Evolutionary conservation across 2,888 invertebrate species (phyloP).

Genomic region (Mimumesa dahlbomi): DNA sequence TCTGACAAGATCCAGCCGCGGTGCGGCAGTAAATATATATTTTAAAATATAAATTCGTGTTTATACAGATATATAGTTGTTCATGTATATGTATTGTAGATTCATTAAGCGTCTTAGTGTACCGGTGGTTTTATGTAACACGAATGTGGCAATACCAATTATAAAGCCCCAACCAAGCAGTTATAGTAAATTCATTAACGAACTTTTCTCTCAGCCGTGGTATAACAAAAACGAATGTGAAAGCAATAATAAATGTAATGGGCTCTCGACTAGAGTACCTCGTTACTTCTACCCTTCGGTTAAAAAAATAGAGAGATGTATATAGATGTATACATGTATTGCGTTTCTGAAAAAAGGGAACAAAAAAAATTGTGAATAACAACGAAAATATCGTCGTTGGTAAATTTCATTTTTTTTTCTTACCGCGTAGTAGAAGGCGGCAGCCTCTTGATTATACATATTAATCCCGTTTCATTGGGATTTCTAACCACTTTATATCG

Average conservation of each 20-base stretch:
- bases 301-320: constrained; percentile 9
- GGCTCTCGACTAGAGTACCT: constrained; percentile 40
- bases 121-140: constrained; percentile 41
- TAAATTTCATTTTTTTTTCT: constrained; percentile 25
- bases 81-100: neutral
- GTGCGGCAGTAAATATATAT: neutral
- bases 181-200: constrained; percentile 53
- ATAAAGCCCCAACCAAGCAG: constrained; percentile 42
- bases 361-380: too few species aligned
- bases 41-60: too few species aligned
- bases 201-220: constrained; percentile 37
- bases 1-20: too few species aligned
- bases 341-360: constrained; percentile 7
- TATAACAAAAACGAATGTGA: constrained; percentile 38
- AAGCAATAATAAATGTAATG: constrained; percentile 52
- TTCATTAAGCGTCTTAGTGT: constrained; percentile 26
- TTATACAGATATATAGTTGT: too few species aligned
- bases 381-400: constrained; percentile 1
- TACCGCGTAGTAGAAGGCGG: too few species aligned
- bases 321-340: too few species aligned
- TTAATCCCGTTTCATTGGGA: constrained; percentile 14
- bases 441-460: neutral
- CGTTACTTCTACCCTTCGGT: constrained; percentile 31
- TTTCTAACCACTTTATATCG: neutral
- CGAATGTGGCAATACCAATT: constrained; percentile 51